Evolutionary conservation across 2,797 vertebrate genomes (phyloP).

Genomic region (Brachyrhaphis roseni): DNA sequence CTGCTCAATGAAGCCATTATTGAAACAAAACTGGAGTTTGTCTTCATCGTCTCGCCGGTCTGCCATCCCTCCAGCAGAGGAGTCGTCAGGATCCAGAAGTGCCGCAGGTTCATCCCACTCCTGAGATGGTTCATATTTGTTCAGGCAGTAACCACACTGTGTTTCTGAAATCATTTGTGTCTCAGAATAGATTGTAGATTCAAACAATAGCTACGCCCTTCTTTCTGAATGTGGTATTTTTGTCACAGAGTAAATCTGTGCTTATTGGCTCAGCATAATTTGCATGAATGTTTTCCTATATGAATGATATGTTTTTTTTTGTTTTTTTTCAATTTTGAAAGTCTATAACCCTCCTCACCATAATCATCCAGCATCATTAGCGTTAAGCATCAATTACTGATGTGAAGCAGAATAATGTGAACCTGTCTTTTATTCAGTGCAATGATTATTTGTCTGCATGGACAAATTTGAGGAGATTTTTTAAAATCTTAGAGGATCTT

Average conservation of each 20-base stretch:
- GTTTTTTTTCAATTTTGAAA: neutral
- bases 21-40: constrained; percentile 54
- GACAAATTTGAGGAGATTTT: neutral
- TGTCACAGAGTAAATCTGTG: neutral
- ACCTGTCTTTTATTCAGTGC: neutral
- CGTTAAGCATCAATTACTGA: neutral
- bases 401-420: neutral
- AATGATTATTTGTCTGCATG: neutral
- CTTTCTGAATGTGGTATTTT: neutral
- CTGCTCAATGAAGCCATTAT: constrained; percentile 60
- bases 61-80: neutral
- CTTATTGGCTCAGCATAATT: neutral
- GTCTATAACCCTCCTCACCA: too few species aligned
- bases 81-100: neutral
- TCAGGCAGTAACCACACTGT: neutral
- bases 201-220: neutral
- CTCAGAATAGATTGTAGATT: neutral
- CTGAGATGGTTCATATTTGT: neutral
- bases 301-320: neutral
- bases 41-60: constrained; percentile 7
- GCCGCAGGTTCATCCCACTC: neutral
- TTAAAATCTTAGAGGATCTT: neutral
- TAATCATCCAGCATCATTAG: neutral
- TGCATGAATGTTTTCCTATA: neutral
- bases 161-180: neutral